Evolutionary conservation across 2,113 vertebrate genomes (phyloP).

Genomic region (Tenebrosternarchus preto): DNA sequence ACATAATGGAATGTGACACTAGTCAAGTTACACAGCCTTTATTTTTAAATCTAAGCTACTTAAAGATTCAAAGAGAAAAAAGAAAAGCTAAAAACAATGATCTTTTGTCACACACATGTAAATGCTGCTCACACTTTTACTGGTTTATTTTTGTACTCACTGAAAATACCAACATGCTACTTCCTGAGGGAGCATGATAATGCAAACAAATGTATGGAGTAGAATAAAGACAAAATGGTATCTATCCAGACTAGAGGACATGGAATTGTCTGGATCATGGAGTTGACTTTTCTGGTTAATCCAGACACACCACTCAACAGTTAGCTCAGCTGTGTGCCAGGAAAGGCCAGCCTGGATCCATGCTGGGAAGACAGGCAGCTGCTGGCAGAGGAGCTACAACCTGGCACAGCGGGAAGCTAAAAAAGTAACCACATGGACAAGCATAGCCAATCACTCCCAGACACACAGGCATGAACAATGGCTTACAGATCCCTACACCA

Average conservation of each 20-base stretch:
- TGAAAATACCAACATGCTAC: background rate
- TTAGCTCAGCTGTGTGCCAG: conserved; percentile 51
- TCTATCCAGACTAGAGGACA: conserved; percentile 20
- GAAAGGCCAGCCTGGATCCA: conserved; percentile 41
- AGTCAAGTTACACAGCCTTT: background rate
- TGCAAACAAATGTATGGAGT: conserved; percentile 10
- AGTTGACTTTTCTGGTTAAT: conserved; percentile 36
- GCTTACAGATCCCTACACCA: conserved; percentile 42
- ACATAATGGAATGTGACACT: background rate
- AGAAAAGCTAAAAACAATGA: background rate
- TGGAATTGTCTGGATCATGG: conserved; percentile 19
- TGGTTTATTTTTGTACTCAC: background rate
- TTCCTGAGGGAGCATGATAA: conserved; percentile 14
- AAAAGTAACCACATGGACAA: conserved; percentile 65
- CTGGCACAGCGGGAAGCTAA: conserved; percentile 60
- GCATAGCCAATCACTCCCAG: conserved; percentile 62
- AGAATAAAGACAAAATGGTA: conserved; percentile 25
- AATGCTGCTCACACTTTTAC: background rate
- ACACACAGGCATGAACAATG: conserved; percentile 44
- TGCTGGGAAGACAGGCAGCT: conserved; percentile 45
- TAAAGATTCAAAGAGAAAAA: background rate
- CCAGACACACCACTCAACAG: conserved; percentile 33
- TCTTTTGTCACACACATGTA: no score
- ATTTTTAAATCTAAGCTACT: background rate
- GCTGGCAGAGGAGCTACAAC: conserved; percentile 49